Evolutionary conservation across 2,888 invertebrate species (phyloP).

Genomic region (Dasysyrphus albostriatus): DNA sequence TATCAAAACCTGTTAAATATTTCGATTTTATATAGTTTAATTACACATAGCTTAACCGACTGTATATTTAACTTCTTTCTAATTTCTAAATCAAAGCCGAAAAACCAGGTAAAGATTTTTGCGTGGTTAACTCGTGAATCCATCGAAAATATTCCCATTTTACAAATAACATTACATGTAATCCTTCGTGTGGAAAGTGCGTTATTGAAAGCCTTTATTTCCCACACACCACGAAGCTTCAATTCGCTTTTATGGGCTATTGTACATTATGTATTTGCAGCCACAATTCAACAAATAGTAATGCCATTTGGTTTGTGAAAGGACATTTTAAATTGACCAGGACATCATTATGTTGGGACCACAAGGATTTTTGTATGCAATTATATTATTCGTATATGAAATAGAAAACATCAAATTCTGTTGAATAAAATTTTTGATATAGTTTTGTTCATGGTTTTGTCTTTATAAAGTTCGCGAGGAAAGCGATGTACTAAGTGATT

Average conservation of each 20-base stretch:
- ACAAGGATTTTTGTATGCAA: conserved; percentile 12
- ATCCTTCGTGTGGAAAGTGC: conserved; percentile 5
- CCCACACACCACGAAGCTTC: neutral
- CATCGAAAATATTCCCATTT: conserved; percentile 7
- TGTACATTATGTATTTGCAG: neutral
- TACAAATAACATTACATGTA: conserved; percentile 11
- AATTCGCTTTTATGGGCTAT: neutral
- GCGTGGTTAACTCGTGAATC: neutral
- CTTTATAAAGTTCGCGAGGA: neutral
- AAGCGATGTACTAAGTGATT: neutral
- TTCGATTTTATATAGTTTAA: no score
- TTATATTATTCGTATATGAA: neutral
- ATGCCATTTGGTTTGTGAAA: neutral
- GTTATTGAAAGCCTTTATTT: conserved; percentile 1
- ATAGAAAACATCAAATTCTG: neutral
- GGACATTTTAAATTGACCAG: conserved; percentile 20
- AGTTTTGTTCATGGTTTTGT: neutral
- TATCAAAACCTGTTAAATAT: no score
- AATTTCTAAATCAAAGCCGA: neutral
- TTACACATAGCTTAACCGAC: no score
- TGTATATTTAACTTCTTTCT: neutral
- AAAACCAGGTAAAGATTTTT: conserved; percentile 5
- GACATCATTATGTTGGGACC: neutral
- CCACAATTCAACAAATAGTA: conserved; percentile 28
- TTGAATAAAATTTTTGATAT: neutral